Evolutionary conservation across 2,113 vertebrate species (phyloP).

Genomic region (Butorides virescens): DNA sequence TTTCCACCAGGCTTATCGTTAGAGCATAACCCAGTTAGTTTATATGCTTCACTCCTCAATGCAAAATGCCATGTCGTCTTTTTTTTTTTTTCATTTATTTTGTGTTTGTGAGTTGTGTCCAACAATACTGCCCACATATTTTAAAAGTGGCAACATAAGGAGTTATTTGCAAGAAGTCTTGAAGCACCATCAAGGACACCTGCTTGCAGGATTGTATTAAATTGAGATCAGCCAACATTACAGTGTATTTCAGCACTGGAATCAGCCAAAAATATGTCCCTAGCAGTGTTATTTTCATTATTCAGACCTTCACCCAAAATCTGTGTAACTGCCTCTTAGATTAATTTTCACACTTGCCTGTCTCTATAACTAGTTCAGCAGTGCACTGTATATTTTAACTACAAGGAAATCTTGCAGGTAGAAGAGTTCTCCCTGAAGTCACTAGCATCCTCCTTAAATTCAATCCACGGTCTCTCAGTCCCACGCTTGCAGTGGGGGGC

Average conservation of each 20-base stretch:
- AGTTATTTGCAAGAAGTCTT: constrained; percentile 67
- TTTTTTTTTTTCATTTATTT: neutral
- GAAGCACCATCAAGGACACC: constrained; percentile 63
- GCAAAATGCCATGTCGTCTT: neutral
- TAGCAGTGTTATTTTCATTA: constrained; percentile 65
- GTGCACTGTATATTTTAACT: constrained; percentile 45
- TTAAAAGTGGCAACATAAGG: constrained; percentile 55
- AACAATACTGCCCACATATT: constrained; percentile 63
- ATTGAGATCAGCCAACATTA: constrained; percentile 48
- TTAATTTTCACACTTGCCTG: constrained; percentile 64
- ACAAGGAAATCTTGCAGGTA: constrained; percentile 51
- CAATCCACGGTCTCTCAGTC: constrained; percentile 36
- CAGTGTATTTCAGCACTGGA: constrained; percentile 51
- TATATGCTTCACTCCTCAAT: neutral
- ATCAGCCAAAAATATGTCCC: constrained; percentile 70
- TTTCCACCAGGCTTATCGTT: neutral
- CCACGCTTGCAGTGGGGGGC: constrained; percentile 41
- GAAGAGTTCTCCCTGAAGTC: constrained; percentile 53
- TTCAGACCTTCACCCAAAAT: constrained; percentile 64
- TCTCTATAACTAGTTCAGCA: constrained; percentile 39
- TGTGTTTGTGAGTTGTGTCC: constrained; percentile 11
- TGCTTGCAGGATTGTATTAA: constrained; percentile 61
- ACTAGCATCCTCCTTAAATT: constrained; percentile 46
- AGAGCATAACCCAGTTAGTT: neutral
- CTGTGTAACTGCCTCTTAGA: constrained; percentile 56